Percentiles rank a stretch among this genome's conserved stretches.
Evolutionary conservation across 1,140 invertebrate genomes (phyloP).

Genomic region (Lepidostoma basale): DNA sequence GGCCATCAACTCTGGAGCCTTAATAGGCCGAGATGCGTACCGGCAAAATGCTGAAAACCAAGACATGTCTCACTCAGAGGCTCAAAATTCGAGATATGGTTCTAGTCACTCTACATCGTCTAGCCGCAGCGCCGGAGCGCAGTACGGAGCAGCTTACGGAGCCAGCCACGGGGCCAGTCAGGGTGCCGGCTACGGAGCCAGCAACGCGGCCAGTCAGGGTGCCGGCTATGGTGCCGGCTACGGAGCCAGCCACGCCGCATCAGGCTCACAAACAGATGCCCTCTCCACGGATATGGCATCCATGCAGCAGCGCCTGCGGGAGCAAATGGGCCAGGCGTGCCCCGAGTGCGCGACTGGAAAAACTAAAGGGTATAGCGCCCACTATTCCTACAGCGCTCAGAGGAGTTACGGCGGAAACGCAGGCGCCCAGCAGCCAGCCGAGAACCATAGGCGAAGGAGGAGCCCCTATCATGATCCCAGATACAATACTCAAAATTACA

Average conservation of each 20-base stretch:
- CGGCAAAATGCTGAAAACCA: constrained; percentile 49
- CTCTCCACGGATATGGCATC: constrained; percentile 22
- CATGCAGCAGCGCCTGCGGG: constrained; percentile 32
- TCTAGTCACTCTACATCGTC: background rate
- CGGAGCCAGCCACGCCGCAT: background rate
- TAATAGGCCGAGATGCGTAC: constrained; percentile 34
- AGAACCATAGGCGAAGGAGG: background rate
- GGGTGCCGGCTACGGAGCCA: background rate
- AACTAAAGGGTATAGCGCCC: constrained; percentile 41
- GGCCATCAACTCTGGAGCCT: constrained; percentile 13
- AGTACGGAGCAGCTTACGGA: constrained; percentile 3
- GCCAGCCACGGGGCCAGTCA: background rate
- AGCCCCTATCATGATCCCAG: background rate
- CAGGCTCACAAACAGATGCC: constrained; percentile 6
- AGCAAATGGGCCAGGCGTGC: constrained; percentile 41
- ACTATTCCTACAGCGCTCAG: constrained; percentile 43
- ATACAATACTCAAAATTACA: background rate
- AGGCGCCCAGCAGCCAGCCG: background rate
- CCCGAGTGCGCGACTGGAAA: constrained; percentile 4
- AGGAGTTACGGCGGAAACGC: constrained; percentile 39
- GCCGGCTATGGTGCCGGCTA: background rate
- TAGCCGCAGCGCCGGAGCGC: background rate
- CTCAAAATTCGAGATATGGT: constrained; percentile 41
- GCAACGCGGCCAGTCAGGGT: background rate
- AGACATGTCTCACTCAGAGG: constrained; percentile 46